These are phyloP conservation scores for Eurystomus gularis DNA, from an alignment of 2,113 vertebrate genomes.

Conservation along the genomic window DNA sequence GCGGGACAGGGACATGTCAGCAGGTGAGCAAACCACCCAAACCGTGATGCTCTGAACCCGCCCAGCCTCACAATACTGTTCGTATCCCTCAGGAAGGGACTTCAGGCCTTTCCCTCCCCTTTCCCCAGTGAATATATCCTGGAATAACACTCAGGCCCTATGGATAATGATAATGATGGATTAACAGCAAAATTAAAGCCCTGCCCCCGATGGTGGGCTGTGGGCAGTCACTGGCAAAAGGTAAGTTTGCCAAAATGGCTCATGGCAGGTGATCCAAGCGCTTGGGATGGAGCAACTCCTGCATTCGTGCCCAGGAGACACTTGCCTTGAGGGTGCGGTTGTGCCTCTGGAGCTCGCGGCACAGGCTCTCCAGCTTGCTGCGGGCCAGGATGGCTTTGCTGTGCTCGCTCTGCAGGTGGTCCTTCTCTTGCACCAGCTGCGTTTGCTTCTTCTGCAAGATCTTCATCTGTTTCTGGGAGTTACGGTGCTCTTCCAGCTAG, in stretches of 20 bases:
- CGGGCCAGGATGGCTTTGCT: constrained; percentile 96
- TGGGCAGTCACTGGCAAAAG: accelerated
- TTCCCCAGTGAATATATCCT: accelerated
- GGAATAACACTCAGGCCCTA: accelerated
- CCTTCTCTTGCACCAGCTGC: constrained; percentile 94
- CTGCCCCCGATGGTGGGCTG: not conserved
- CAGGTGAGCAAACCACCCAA: not conserved
- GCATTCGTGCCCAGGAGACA: accelerated
- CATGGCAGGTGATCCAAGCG: accelerated
- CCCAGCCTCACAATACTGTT: accelerated
- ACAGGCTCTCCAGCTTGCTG: constrained; percentile 96
- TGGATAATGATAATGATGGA: accelerated
- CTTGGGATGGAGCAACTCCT: not conserved
- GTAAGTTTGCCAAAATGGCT: not conserved
- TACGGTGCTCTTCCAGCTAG: constrained; percentile 93
- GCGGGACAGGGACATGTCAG: not conserved
- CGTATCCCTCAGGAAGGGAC: accelerated
- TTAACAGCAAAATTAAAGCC: accelerated
- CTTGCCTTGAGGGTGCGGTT: constrained; percentile 95
- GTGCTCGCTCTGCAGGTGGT: constrained; percentile 92
- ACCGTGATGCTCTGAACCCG: accelerated
- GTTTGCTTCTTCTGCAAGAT: constrained; percentile 94
- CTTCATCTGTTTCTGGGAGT: constrained; percentile 94
- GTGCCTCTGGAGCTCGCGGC: constrained; percentile 94
- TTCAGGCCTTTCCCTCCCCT: not conserved